Evolutionary conservation across 2,888 invertebrate species (phyloP).

Genomic region (Macaria liturata): DNA sequence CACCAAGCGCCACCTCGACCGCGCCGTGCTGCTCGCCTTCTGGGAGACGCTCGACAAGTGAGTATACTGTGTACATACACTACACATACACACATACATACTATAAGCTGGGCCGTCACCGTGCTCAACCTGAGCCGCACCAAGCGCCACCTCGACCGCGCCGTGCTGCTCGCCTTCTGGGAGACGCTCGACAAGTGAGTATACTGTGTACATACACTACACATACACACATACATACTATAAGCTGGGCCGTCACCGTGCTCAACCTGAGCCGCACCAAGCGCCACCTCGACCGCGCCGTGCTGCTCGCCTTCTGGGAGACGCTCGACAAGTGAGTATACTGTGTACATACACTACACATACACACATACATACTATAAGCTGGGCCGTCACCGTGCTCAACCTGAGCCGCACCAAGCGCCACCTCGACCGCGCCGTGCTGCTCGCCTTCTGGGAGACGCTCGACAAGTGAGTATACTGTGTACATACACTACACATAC

Average conservation of each 20-base stretch:
- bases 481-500: too few species aligned
- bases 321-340: conserved; percentile 93
- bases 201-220: background rate
- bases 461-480: conserved; percentile 91
- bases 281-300: conserved; percentile 98
- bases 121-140: conserved; percentile 95
- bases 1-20: conserved; percentile 97
- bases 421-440: conserved; percentile 97
- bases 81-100: too few species aligned
- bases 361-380: too few species aligned
- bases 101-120: conserved; percentile 94
- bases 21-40: conserved; percentile 96
- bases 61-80: conserved; percentile 45
- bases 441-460: conserved; percentile 98
- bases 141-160: conserved; percentile 98
- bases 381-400: conserved; percentile 98
- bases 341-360: too few species aligned
- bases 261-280: conserved; percentile 95
- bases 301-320: conserved; percentile 98
- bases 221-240: too few species aligned
- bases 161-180: conserved; percentile 98
- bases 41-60: conserved; percentile 99
- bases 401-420: conserved; percentile 95
- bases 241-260: conserved; percentile 96
- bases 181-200: conserved; percentile 96